Evolutionary conservation across 2,888 invertebrate genomes (phyloP).

Genomic region (Lacanobia oleracea): DNA sequence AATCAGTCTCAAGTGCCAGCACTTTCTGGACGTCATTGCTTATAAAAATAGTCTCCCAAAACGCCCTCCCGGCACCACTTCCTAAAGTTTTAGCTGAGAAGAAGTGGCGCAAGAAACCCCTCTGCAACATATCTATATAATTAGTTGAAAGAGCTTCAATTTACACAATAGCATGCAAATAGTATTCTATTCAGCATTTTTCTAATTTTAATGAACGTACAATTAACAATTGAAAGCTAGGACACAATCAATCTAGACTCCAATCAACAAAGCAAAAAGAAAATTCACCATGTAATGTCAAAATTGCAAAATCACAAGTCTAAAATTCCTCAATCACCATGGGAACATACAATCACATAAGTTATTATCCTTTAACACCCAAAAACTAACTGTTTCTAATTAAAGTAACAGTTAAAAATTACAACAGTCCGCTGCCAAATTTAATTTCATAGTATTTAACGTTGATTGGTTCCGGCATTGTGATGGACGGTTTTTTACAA

Average conservation of each 20-base stretch:
- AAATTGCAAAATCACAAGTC: slow-evolving; percentile 39
- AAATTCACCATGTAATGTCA: slow-evolving; percentile 34
- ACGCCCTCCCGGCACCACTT: no score
- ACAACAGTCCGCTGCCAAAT: slow-evolving; percentile 59
- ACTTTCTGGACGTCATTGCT: no score
- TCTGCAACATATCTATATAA: no score
- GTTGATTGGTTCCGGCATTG: slow-evolving; percentile 62
- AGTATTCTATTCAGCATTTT: background rate
- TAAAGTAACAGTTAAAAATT: slow-evolving; percentile 58
- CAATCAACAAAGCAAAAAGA: slow-evolving; percentile 9
- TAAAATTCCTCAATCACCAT: slow-evolving; percentile 29
- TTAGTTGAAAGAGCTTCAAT: no score
- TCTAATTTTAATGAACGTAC: background rate
- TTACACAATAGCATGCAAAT: no score
- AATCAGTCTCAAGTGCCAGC: no score
- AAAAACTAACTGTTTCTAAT: slow-evolving; percentile 60
- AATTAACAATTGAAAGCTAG: slow-evolving; percentile 6
- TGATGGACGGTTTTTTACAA: slow-evolving; percentile 62
- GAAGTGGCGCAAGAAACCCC: no score
- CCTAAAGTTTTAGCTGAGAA: no score
- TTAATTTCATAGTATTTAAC: slow-evolving; percentile 70
- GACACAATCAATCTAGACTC: background rate
- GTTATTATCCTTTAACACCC: slow-evolving; percentile 19
- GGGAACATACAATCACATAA: slow-evolving; percentile 34
- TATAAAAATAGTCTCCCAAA: no score